phyloP scores from a whole-genome alignment of 2,888 invertebrate genomes.

The Nudaria mundana region DNA sequence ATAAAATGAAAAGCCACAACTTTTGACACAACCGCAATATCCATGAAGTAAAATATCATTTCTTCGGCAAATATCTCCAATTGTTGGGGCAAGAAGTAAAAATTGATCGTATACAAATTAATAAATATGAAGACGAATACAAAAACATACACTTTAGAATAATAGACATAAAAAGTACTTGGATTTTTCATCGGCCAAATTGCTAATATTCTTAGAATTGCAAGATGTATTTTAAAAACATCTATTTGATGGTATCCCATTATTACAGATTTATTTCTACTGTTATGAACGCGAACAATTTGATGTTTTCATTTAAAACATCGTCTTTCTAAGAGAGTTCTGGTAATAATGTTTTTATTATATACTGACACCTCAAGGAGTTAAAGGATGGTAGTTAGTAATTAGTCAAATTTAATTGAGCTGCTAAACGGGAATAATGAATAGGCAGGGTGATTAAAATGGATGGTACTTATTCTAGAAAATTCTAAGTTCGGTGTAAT shows the following conservation, averaged over 20 bases:
- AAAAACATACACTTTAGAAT: slow-evolving; percentile 35
- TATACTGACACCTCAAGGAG: too few relatives aligned
- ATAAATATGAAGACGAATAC: slow-evolving; percentile 39
- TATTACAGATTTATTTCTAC: slow-evolving; percentile 1
- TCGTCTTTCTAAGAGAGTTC: background rate
- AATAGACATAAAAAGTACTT: slow-evolving; percentile 34
- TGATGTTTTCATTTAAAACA: too few relatives aligned
- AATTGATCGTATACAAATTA: slow-evolving; percentile 43
- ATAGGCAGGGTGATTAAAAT: slow-evolving; percentile 20
- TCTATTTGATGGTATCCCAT: slow-evolving; percentile 44
- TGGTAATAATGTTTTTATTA: too few relatives aligned
- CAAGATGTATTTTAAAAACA: slow-evolving; percentile 48
- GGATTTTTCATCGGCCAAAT: slow-evolving; percentile 39
- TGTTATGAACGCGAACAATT: background rate
- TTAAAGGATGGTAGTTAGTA: slow-evolving; percentile 13
- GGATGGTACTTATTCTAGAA: slow-evolving; percentile 18
- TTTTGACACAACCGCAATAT: slow-evolving; percentile 45
- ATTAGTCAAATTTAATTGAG: slow-evolving; percentile 12
- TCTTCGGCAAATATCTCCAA: slow-evolving; percentile 52
- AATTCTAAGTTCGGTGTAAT: slow-evolving; percentile 23
- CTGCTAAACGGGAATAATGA: slow-evolving; percentile 14
- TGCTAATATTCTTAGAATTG: slow-evolving; percentile 47
- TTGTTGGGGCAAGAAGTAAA: slow-evolving; percentile 45
- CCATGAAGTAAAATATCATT: slow-evolving; percentile 54
- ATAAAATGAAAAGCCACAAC: slow-evolving; percentile 43